Conservation (phyloP, 2,888 invertebrate genomes). For the Gandaritis pyraliata region DNA sequence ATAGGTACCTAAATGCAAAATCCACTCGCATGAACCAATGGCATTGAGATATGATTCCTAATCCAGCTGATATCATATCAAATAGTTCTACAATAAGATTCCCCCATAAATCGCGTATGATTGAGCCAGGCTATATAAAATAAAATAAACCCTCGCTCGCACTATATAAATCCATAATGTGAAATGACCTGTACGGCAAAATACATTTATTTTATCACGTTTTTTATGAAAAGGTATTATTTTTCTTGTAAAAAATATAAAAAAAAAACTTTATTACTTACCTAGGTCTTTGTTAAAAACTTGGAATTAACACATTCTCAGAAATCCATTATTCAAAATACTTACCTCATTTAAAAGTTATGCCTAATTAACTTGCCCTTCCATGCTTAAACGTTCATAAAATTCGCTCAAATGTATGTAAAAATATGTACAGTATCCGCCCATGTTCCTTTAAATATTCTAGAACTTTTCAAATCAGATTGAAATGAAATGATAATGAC, state of each 20-base stretch:
- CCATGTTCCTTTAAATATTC: slow-evolving; percentile 9
- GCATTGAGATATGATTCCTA: slow-evolving; percentile 7
- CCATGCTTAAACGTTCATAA: slow-evolving; percentile 23
- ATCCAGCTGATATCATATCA: slow-evolving; percentile 8
- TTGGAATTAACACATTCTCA: neutral
- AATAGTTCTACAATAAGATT: slow-evolving; percentile 20
- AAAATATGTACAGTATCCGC: slow-evolving; percentile 24
- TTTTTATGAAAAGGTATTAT: slow-evolving; percentile 50
- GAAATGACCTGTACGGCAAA: slow-evolving; percentile 52
- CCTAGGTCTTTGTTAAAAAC: no score
- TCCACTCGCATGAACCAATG: neutral
- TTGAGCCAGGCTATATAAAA: slow-evolving; percentile 26
- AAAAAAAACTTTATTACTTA: no score
- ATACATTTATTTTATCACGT: slow-evolving; percentile 49
- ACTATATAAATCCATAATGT: slow-evolving; percentile 40
- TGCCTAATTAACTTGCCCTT: slow-evolving; percentile 19
- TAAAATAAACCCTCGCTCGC: slow-evolving; percentile 27
- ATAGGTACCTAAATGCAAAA: neutral
- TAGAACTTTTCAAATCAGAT: slow-evolving; percentile 14
- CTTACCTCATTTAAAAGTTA: slow-evolving; percentile 15
- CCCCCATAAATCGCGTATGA: slow-evolving; percentile 30
- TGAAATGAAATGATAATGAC: slow-evolving; percentile 6
- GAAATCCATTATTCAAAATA: slow-evolving; percentile 14
- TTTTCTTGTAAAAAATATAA: no score
- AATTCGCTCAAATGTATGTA: slow-evolving; percentile 21